These are phyloP conservation scores for Noctua comes DNA, from an alignment of 2,888 invertebrate species.

Conservation along the genomic window DNA sequence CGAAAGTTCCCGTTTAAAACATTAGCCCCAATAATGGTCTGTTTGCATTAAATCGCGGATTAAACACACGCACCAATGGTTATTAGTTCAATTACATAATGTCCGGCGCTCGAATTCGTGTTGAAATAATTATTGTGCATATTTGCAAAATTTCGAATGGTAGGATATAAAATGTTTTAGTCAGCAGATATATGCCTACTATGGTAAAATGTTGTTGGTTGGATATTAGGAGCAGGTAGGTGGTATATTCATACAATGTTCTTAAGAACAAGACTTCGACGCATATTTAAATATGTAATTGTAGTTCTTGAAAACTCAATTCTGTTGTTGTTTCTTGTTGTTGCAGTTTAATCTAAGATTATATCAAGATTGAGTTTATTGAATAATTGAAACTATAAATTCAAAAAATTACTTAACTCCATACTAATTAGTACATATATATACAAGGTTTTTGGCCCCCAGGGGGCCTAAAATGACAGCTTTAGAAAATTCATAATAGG, in stretches of 20 bases:
- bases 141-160: conserved; percentile 1
- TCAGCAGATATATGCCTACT: background rate
- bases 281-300: background rate
- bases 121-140: conserved; percentile 42
- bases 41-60: conserved; percentile 63
- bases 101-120: conserved; percentile 39
- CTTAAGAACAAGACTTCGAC: background rate
- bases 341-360: background rate
- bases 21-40: conserved; percentile 56
- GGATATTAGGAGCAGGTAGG: background rate
- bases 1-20: conserved; percentile 61
- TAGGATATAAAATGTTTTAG: background rate
- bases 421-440: too few relatives aligned
- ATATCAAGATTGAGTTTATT: background rate
- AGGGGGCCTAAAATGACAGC: too few relatives aligned
- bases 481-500: too few relatives aligned
- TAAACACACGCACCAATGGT: conserved; percentile 51
- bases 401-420: background rate
- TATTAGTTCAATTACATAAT: conserved; percentile 61
- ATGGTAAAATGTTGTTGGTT: background rate
- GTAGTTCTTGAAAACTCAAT: background rate
- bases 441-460: too few relatives aligned
- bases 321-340: background rate
- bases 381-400: background rate
- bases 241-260: background rate